Conservation (phyloP, 1,140 invertebrate species). For the Heliconius eleuchia region DNA sequence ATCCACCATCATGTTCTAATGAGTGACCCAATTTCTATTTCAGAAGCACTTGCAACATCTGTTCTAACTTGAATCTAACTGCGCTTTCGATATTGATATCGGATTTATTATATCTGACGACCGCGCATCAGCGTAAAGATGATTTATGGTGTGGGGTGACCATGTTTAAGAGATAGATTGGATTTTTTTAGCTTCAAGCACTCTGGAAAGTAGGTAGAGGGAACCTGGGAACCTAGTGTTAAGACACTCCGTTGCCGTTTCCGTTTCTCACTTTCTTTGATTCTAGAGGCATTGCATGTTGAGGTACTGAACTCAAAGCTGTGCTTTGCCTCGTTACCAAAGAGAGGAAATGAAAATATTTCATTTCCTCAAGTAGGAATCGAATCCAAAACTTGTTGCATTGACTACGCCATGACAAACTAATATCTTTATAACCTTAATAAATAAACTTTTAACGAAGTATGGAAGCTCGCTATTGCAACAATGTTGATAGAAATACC, state of each 20-base stretch:
- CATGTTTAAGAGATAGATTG: not conserved
- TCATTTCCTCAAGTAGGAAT: too few relatives aligned
- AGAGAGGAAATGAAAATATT: too few relatives aligned
- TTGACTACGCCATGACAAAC: too few relatives aligned
- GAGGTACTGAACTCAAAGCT: too few relatives aligned
- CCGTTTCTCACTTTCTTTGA: too few relatives aligned
- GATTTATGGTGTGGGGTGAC: constrained; percentile 49
- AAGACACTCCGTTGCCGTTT: too few relatives aligned
- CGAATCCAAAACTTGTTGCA: too few relatives aligned
- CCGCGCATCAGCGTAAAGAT: constrained; percentile 44
- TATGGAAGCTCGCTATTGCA: not conserved
- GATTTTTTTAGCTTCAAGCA: not conserved
- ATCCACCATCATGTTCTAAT: constrained; percentile 15
- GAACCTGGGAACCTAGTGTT: too few relatives aligned
- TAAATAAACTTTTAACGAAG: constrained; percentile 4
- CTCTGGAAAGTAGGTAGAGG: too few relatives aligned
- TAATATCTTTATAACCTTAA: not conserved
- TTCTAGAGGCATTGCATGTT: too few relatives aligned
- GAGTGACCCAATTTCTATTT: constrained; percentile 44
- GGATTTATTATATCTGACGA: constrained; percentile 43
- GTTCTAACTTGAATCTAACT: constrained; percentile 26
- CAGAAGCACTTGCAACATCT: constrained; percentile 37
- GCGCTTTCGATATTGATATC: constrained; percentile 37
- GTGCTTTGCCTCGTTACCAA: too few relatives aligned
- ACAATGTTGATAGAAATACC: constrained; percentile 19